Conservation (phyloP, 2,888 invertebrate species). For the Epiblema foenella region DNA sequence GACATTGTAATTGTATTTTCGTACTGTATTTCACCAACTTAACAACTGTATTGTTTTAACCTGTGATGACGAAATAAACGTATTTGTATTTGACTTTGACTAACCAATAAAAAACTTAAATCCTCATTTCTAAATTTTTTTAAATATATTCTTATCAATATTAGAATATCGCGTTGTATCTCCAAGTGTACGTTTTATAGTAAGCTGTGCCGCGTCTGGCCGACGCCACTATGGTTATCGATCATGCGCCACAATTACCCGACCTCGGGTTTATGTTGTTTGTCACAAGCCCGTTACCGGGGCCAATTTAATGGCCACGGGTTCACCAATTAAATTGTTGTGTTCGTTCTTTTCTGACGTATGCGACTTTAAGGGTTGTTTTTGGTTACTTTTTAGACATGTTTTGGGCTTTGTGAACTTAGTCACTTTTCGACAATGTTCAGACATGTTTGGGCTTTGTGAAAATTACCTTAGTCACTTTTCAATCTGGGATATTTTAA, state of each 20-base stretch:
- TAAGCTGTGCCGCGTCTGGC: constrained; percentile 21
- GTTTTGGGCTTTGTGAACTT: not conserved
- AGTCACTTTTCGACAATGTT: not conserved
- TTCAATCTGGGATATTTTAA: too few species aligned
- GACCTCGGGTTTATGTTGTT: constrained; percentile 40
- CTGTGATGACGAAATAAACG: too few species aligned
- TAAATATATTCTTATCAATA: too few species aligned
- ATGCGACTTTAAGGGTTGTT: not conserved
- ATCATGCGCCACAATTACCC: constrained; percentile 35
- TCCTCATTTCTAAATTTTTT: too few species aligned
- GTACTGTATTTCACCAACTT: too few species aligned
- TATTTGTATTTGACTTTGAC: too few species aligned
- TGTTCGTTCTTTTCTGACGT: constrained; percentile 15
- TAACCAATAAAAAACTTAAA: too few species aligned
- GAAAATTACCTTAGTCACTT: not conserved
- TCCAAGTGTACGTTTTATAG: not conserved
- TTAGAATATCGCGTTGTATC: not conserved
- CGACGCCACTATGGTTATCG: constrained; percentile 36
- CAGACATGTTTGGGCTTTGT: not conserved
- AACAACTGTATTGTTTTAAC: too few species aligned
- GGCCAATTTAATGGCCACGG: constrained; percentile 32
- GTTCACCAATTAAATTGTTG: constrained; percentile 20
- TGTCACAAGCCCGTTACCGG: constrained; percentile 37
- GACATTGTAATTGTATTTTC: too few species aligned
- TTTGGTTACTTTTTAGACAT: not conserved